Evolutionary conservation across 2,888 invertebrate species (phyloP).

Genomic region (Sicus ferrugineus): DNA sequence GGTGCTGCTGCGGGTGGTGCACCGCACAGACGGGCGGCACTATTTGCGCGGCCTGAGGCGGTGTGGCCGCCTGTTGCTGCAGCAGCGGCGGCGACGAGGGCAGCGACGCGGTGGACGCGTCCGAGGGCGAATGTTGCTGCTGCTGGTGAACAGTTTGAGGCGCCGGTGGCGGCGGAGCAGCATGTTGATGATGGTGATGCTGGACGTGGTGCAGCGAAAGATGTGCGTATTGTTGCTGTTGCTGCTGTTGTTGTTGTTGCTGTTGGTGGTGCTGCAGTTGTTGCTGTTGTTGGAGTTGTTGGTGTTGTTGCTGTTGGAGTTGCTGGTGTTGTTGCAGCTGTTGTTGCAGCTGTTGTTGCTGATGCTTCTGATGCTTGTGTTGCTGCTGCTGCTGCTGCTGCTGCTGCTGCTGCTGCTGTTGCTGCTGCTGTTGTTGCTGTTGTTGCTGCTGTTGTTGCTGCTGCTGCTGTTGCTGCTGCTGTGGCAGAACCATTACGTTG

Average conservation of each 20-base stretch:
- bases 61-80: constrained; percentile 54
- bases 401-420: constrained; percentile 41
- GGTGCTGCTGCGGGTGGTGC: constrained; percentile 56
- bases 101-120: constrained; percentile 55
- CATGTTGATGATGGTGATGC: constrained; percentile 43
- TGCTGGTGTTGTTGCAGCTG: constrained; percentile 41
- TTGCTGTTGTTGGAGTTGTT: constrained; percentile 32
- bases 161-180: constrained; percentile 40
- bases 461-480: constrained; percentile 42
- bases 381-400: constrained; percentile 41
- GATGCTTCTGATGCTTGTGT: too few relatives aligned
- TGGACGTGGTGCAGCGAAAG: constrained; percentile 39
- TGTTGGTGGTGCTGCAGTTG: constrained; percentile 45
- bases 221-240: constrained; percentile 40
- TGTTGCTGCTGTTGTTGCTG: constrained; percentile 37
- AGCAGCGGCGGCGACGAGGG: constrained; percentile 60
- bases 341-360: constrained; percentile 40
- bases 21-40: constrained; percentile 59
- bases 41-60: constrained; percentile 58
- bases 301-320: too few relatives aligned
- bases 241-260: constrained; percentile 46
- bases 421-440: constrained; percentile 36
- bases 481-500: constrained; percentile 52
- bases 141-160: constrained; percentile 45
- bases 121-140: constrained; percentile 56